Evolutionary conservation across 2,113 vertebrate genomes (phyloP), one percentile per base, ranked within the genome.

Genomic region (Leptobrachium ailaonicum): DNA sequence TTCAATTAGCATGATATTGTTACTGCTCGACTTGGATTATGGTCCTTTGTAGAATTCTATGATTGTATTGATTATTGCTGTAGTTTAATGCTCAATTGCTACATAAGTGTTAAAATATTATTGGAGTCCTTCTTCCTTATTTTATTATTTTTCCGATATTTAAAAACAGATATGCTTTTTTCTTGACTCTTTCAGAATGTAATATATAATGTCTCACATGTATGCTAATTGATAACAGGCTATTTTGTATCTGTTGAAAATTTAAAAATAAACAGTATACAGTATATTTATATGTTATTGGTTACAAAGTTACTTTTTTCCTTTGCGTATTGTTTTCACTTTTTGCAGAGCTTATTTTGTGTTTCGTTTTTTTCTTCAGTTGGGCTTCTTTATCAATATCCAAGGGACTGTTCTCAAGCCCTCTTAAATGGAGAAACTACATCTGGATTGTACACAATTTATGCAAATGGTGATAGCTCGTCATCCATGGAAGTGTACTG

Each of bases 381-480:
- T 85, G 97, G 97, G 1, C 92, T 97, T 71, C 93, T 97, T 12
- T 99, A 98, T 67, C 95, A 90, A 74, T 90, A 95, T 84, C 97
- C 98, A 42, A 95, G 85, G 81, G 98, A 99, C 87, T 99, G 98
- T 82, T 97, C 97, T 60, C 97, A 99, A 86, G 92, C 95, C 1
- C 90, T 98, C 47, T 88, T 99, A 82, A 99, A 98, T 4, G 98
- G 97, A 11, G 96, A 99, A 80, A 87, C 87, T 0, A 82, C 89
- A 41, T 95, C 97, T 6, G 96, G 95, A n/a, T 82, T 96, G 76
- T 94, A 98, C 85, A 98, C 95, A 0, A 86, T 99, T 82, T 99
- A 97, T 77, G 74, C 96, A 83, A 91, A 94, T 0, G 96, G 96
- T 20, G 91, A 98, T 67, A 95, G 95, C 85, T 86, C 83, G 68